Conservation (phyloP, 1,140 invertebrate genomes). For the Atta colombica region DNA sequence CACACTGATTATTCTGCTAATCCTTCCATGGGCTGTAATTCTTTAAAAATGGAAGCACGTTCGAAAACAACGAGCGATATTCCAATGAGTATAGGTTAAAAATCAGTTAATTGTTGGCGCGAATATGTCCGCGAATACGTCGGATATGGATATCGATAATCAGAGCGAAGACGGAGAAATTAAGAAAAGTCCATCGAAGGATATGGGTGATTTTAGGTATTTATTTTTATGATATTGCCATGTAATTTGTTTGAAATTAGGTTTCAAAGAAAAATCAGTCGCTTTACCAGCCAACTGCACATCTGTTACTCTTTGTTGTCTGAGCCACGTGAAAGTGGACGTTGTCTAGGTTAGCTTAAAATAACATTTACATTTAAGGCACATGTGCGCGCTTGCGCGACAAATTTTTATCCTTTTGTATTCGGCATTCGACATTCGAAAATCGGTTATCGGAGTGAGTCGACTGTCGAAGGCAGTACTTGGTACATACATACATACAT, state of each 20-base stretch:
- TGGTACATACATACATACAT: too few relatives aligned
- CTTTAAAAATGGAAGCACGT: background rate
- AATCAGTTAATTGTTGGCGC: background rate
- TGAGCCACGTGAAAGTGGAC: background rate
- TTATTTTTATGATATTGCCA: background rate
- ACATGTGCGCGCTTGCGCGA: constrained; percentile 32
- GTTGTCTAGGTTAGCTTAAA: constrained; percentile 9
- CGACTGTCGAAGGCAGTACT: too few relatives aligned
- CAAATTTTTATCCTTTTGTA: constrained; percentile 6
- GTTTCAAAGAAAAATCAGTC: background rate
- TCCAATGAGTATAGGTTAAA: background rate
- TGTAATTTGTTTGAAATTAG: background rate
- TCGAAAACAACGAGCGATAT: background rate
- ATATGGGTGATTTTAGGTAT: constrained; percentile 90
- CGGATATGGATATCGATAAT: constrained; percentile 87
- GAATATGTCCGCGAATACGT: constrained; percentile 72
- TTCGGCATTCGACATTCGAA: too few relatives aligned
- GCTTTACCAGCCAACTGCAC: too few relatives aligned
- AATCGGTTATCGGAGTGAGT: too few relatives aligned
- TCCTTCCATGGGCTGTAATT: background rate
- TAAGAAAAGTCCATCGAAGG: constrained; percentile 89
- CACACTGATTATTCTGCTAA: too few relatives aligned
- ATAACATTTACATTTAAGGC: background rate
- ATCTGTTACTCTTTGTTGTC: too few relatives aligned
- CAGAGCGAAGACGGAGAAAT: constrained; percentile 92